Percentiles rank a stretch among this genome's conserved stretches.
Evolutionary conservation across 2,888 invertebrate genomes (phyloP).

Genomic region (Drosophila limbata): DNA sequence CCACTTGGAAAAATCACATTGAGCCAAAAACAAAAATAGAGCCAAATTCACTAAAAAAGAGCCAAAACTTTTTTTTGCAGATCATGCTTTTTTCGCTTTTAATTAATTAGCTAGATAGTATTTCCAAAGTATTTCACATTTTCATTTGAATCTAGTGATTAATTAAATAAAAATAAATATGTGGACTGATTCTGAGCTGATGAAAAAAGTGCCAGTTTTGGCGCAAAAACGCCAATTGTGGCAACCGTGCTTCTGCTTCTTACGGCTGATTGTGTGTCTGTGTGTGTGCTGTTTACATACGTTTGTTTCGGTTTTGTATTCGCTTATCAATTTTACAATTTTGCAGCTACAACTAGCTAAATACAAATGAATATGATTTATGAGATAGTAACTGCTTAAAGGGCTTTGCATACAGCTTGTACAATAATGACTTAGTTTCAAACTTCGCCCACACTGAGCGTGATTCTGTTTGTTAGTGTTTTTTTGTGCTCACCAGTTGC

Average conservation of each 20-base stretch:
- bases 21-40: too few relatives aligned
- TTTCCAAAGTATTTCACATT: too few relatives aligned
- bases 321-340: conserved; percentile 34
- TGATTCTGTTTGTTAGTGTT: conserved; percentile 6
- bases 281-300: not conserved
- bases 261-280: not conserved
- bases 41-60: too few relatives aligned
- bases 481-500: conserved; percentile 27
- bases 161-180: too few relatives aligned
- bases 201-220: too few relatives aligned
- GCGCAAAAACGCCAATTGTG: too few relatives aligned
- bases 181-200: too few relatives aligned
- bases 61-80: too few relatives aligned
- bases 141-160: too few relatives aligned
- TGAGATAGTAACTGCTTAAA: conserved; percentile 18
- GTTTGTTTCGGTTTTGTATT: conserved; percentile 25
- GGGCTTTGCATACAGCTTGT: conserved; percentile 5
- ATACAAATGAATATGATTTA: not conserved
- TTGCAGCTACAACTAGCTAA: conserved; percentile 1
- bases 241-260: not conserved
- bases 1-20: too few relatives aligned
- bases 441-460: conserved; percentile 8
- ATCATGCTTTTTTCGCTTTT: too few relatives aligned
- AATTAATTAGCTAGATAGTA: too few relatives aligned
- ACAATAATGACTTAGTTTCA: conserved; percentile 5